Evolutionary conservation across 2,888 invertebrate genomes (phyloP), one percentile per base, ranked within the genome.

Genomic region (Phalera bucephala): DNA sequence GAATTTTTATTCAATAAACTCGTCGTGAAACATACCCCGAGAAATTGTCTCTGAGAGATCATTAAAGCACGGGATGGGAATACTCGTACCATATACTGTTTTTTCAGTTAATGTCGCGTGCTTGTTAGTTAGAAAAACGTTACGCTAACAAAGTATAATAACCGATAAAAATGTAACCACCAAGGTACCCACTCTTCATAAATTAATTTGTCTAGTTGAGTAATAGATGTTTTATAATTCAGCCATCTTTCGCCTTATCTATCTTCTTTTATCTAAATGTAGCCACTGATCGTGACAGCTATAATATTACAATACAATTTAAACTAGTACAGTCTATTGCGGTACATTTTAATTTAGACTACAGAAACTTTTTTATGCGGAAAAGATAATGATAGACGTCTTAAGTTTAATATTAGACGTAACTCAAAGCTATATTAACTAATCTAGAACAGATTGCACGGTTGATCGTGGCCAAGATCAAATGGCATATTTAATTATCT

Each of bases 221-320:
- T 19, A 19, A 27, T 15, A 10, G 21, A 27, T 7, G n/a, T 33
- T 25, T 7, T 21, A 31, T 14, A 22, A 36, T 33, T 15, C 6
- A 26, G 14, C 1, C 23, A 35, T 23, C 21, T 14, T 31, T 38
- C 25, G 11, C 13, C 13, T 20, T n/a, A 36, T 31, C 20, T 23
- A 13, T n/a, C n/a, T 12, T 14, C 7, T 12, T 52, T 40, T 52
- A 40, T 31, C 12, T 19, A 36, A 43, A 26, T 20, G 31, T 33
- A 19, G 17, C 26, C 22, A 26, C 17, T 14, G 31, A 26, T 36
- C n/a, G 36, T 30, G 40, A 31, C 15, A 31, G 8, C 20, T 32
- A 25, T n/a, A n/a, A n/a, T n/a, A 30, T 40, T 46, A 12, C 33
- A n/a, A n/a, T n/a, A 31, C 29, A 40, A 48, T 36, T 28, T 25